Percentiles rank a stretch among this genome's conserved stretches.
Conservation (phyloP, 2,888 invertebrate species). For the Cybosia mesomella region DNA sequence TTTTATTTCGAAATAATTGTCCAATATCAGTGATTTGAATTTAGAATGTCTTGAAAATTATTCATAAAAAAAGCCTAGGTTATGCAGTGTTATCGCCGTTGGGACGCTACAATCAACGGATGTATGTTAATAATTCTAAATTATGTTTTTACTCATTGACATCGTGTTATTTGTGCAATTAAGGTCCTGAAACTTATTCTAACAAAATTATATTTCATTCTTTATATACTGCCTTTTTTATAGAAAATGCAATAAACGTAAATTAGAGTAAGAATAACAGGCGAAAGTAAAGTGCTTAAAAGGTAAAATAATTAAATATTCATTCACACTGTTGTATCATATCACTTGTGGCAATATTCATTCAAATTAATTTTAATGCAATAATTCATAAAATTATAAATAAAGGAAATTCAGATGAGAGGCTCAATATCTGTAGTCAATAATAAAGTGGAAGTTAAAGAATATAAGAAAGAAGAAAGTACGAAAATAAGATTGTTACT, state of each 20-base stretch:
- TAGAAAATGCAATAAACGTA: slow-evolving; percentile 75
- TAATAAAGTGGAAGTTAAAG: slow-evolving; percentile 66
- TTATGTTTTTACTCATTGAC: slow-evolving; percentile 70
- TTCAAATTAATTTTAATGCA: slow-evolving; percentile 75
- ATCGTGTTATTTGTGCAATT: slow-evolving; percentile 80
- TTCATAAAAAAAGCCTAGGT: slow-evolving; percentile 67
- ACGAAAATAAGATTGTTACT: slow-evolving; percentile 74
- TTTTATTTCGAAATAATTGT: slow-evolving; percentile 60
- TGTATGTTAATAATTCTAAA: slow-evolving; percentile 71
- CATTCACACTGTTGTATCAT: slow-evolving; percentile 68
- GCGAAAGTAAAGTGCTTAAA: slow-evolving; percentile 80
- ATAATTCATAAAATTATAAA: slow-evolving; percentile 61
- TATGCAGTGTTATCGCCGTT: slow-evolving; percentile 84
- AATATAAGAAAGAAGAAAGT: slow-evolving; percentile 69
- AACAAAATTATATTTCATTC: slow-evolving; percentile 72
- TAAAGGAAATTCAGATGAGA: slow-evolving; percentile 65
- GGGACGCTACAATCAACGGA: slow-evolving; percentile 75
- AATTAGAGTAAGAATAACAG: slow-evolving; percentile 69
- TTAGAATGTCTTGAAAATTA: slow-evolving; percentile 40
- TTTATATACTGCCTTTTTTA: slow-evolving; percentile 75
- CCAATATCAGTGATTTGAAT: slow-evolving; percentile 43
- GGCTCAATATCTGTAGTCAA: slow-evolving; percentile 64
- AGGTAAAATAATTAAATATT: slow-evolving; percentile 53
- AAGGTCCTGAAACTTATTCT: slow-evolving; percentile 67
- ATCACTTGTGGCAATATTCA: slow-evolving; percentile 63